Percentiles rank a stretch among this genome's conserved stretches.
These are phyloP conservation scores for Tauraco erythrolophus DNA, from an alignment of 2,113 vertebrate genomes.

Conservation along the genomic window DNA sequence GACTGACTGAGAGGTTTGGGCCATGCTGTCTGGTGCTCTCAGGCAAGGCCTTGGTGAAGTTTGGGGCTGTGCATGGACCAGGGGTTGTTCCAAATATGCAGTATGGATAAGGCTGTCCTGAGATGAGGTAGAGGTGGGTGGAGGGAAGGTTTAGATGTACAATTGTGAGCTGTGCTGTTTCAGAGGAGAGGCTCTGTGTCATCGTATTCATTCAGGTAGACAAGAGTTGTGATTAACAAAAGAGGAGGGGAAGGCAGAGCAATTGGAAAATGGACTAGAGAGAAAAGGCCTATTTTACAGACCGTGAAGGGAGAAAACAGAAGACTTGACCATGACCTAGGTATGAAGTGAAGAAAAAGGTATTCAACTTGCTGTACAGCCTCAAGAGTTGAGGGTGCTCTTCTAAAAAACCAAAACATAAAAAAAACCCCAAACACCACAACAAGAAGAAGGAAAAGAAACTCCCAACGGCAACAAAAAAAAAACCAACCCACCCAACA, in stretches of 20 bases:
- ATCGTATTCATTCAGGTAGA: background rate
- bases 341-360: background rate
- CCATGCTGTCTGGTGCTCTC: rapidly evolving
- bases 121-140: background rate
- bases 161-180: background rate
- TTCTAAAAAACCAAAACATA: background rate
- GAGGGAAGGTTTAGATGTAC: background rate
- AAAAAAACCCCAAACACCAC: background rate
- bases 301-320: background rate
- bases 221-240: background rate
- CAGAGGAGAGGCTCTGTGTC: background rate
- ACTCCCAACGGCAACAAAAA: too few species aligned
- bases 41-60: background rate
- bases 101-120: background rate
- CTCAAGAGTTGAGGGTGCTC: background rate
- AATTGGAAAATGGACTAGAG: background rate
- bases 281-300: background rate
- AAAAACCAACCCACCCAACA: background rate
- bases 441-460: background rate
- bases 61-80: background rate
- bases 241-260: background rate
- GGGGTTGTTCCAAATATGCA: background rate
- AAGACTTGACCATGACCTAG: background rate
- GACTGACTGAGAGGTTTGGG: background rate
- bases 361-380: background rate